Base-by-base conservation (phyloP, 2,113 vertebrate genomes). In the Microcebus ravelobensis region DNA sequence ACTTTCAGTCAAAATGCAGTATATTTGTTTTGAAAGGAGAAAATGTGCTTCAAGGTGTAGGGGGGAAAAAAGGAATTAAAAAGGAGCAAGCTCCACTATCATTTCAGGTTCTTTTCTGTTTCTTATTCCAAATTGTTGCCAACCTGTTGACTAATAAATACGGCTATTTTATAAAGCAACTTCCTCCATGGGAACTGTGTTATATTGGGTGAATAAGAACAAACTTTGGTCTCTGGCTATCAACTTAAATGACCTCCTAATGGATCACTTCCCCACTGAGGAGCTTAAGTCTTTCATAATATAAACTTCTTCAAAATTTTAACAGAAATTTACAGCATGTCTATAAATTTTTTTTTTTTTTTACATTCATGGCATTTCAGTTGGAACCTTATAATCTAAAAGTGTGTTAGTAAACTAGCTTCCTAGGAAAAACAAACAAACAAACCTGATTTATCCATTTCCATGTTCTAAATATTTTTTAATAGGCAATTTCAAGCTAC, bases 21-120 rank as follows among this genome's bases (percentile, higher is more conserved):
- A 15, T 48, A 18, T 59, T 98, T 98, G 67, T 94, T 98, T 97
- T 96, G 77, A 91, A 97, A 70, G 71, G 82, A 89, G 13, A 92
- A 84, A 87, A 80, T 95, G 29, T 59, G 63, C 34, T 94, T 85
- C 52, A 92, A 29, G 11, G 82, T 90, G 83, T 34, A 98, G 80
- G 63, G 25, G 4, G 21, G 4, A 97, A 86, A 63, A 10, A 39
- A 92, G 45, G 73, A 88, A 94, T 91, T 97, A 79, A 84, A 12
- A 70, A 70, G 42, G 88, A 90, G 61, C 71, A 86, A 79, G 20
- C 90, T 73, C 21, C 90, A 57, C 48, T 86, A 74, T 70, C 70
- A 71, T 92, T 96, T 96, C 90, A 95, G 71, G 83, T 34, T 7
- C 17, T 12, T 50, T 34, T 14, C n/a, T 17, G 10, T 82, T 67